These are phyloP conservation scores for Oscheius sp. DNA, from an alignment of 1,140 invertebrate species.

Conservation along the genomic window DNA sequence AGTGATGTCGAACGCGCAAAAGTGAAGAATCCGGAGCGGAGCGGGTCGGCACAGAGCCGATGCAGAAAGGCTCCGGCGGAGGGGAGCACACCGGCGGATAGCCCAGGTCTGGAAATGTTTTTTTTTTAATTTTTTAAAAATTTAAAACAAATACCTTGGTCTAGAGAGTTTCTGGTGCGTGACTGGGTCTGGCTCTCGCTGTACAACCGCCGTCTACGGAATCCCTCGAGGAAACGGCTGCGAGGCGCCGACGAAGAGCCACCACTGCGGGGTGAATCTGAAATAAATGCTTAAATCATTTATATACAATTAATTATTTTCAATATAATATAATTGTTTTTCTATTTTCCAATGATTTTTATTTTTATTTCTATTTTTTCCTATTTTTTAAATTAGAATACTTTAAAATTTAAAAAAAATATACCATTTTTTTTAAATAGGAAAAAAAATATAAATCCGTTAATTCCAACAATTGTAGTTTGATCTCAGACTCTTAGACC, in stretches of 20 bases:
- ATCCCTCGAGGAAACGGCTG: constrained; percentile 1
- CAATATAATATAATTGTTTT: background rate
- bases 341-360: no score
- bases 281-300: background rate
- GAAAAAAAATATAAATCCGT: no score
- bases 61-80: constrained; percentile 13
- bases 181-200: constrained; percentile 3
- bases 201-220: background rate
- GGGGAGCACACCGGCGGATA: constrained; percentile 25
- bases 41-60: background rate
- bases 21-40: no score
- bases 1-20: no score
- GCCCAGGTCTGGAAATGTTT: constrained; percentile 13
- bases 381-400: no score
- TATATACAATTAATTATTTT: background rate
- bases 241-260: background rate
- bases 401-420: no score
- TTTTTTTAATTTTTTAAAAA: background rate
- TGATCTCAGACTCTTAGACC: no score
- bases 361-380: no score
- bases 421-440: no score
- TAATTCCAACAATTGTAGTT: no score
- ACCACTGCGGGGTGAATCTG: constrained; percentile 7
- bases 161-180: background rate
- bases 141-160: background rate